Conservation (phyloP, 1,140 invertebrate species). For the Armadillidium nasatum region DNA sequence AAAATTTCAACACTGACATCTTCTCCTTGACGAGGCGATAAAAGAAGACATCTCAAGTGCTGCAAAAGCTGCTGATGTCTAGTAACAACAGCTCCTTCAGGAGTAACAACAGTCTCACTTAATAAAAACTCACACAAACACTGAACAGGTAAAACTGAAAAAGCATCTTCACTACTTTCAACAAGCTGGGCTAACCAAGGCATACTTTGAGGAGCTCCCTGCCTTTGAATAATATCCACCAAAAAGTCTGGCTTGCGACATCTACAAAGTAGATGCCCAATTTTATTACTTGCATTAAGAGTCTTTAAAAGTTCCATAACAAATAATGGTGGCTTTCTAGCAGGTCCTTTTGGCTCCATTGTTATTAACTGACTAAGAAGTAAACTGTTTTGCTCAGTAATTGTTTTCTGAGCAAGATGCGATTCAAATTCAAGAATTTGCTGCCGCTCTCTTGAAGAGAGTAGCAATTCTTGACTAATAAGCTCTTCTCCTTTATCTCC, state of each 20-base stretch:
- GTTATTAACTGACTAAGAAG: conserved; percentile 67
- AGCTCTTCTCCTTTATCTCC: conserved; percentile 61
- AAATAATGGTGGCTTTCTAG: conserved; percentile 68
- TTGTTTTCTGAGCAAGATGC: conserved; percentile 80
- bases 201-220: conserved; percentile 80
- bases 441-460: conserved; percentile 68
- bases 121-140: conserved; percentile 93
- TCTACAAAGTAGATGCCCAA: conserved; percentile 85
- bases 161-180: conserved; percentile 81
- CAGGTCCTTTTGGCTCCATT: conserved; percentile 76
- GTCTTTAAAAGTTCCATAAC: conserved; percentile 75
- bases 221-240: conserved; percentile 78
- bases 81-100: conserved; percentile 55
- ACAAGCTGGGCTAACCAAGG: conserved; percentile 94
- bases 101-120: conserved; percentile 54
- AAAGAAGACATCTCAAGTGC: conserved; percentile 61
- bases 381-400: conserved; percentile 84
- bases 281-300: conserved; percentile 68
- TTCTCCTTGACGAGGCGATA: conserved; percentile 52
- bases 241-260: conserved; percentile 87
- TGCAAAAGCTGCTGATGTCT: conserved; percentile 74
- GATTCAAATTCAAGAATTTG: conserved; percentile 87
- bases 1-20: conserved; percentile 67
- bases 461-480: conserved; percentile 61
- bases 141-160: conserved; percentile 81